Conservation (phyloP, 2,113 vertebrate species). For the Xerus inauris region DNA sequence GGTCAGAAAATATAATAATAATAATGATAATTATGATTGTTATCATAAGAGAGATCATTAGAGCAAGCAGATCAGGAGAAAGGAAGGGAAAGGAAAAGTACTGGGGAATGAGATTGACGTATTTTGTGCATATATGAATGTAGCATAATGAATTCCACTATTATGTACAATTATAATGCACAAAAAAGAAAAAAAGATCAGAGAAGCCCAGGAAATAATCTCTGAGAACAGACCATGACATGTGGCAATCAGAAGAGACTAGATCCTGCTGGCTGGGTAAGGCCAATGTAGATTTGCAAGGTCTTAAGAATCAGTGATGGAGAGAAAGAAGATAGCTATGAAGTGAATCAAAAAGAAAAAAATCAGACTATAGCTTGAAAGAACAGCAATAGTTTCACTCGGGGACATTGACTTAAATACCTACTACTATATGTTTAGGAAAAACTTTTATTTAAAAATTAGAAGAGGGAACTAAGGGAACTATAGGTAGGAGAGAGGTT, state of each 20-base stretch:
- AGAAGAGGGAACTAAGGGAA: neutral
- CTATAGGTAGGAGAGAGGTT: neutral
- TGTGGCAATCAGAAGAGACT: neutral
- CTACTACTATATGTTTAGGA: neutral
- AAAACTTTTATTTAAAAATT: neutral
- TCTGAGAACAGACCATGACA: neutral
- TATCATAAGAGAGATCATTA: no score
- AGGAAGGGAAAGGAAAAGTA: no score
- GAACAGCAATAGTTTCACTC: neutral
- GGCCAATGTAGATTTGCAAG: neutral
- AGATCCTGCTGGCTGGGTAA: rapidly evolving
- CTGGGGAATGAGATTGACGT: no score
- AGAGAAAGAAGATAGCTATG: neutral
- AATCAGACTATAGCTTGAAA: neutral
- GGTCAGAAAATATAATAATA: neutral
- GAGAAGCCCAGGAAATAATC: neutral
- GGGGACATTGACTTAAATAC: neutral
- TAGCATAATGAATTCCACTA: no score
- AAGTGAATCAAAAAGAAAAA: neutral
- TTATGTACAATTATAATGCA: no score
- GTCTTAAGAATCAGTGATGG: neutral
- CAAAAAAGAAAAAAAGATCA: neutral
- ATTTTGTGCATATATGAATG: no score
- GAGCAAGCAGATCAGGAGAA: no score
- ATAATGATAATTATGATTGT: no score